Evolutionary conservation across 2,888 invertebrate species (phyloP).

Genomic region (Hermaeophaga mercurialis): DNA sequence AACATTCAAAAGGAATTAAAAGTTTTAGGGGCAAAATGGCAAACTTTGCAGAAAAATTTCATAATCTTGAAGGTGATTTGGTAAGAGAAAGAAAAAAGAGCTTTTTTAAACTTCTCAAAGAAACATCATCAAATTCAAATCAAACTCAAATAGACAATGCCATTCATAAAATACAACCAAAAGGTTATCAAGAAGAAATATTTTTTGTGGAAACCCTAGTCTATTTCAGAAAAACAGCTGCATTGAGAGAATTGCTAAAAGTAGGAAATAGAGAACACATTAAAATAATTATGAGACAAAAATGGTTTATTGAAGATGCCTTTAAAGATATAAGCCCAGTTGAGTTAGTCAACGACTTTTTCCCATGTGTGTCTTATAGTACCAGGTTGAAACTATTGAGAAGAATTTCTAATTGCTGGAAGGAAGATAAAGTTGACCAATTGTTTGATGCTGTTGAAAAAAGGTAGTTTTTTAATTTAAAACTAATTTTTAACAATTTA

Average conservation of each 20-base stretch:
- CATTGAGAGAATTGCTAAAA: slow-evolving; percentile 37
- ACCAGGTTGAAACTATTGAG: slow-evolving; percentile 41
- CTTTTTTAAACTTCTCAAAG: slow-evolving; percentile 36
- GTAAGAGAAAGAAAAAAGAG: slow-evolving; percentile 37
- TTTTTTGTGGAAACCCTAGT: slow-evolving; percentile 42
- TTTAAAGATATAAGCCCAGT: slow-evolving; percentile 31
- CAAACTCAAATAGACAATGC: slow-evolving; percentile 20
- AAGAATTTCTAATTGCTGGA: slow-evolving; percentile 32
- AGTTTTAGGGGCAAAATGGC: too few relatives aligned
- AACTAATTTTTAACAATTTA: too few relatives aligned
- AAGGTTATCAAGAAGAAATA: slow-evolving; percentile 40
- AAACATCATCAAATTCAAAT: slow-evolving; percentile 14
- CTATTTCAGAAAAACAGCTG: slow-evolving; percentile 34
- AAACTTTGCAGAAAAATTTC: slow-evolving; percentile 36
- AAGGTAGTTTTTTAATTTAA: too few relatives aligned
- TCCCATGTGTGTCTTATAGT: slow-evolving; percentile 39
- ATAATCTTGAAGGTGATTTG: slow-evolving; percentile 36
- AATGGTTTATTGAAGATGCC: slow-evolving; percentile 42
- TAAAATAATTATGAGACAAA: slow-evolving; percentile 39
- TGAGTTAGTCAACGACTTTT: slow-evolving; percentile 38
- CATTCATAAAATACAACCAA: slow-evolving; percentile 35
- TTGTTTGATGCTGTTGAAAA: slow-evolving; percentile 37
- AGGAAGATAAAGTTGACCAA: slow-evolving; percentile 36
- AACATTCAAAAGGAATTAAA: too few relatives aligned
- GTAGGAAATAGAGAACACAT: slow-evolving; percentile 39